Evolutionary conservation across 2,797 vertebrate genomes (phyloP).

Genomic region (Glossophaga mutica): DNA sequence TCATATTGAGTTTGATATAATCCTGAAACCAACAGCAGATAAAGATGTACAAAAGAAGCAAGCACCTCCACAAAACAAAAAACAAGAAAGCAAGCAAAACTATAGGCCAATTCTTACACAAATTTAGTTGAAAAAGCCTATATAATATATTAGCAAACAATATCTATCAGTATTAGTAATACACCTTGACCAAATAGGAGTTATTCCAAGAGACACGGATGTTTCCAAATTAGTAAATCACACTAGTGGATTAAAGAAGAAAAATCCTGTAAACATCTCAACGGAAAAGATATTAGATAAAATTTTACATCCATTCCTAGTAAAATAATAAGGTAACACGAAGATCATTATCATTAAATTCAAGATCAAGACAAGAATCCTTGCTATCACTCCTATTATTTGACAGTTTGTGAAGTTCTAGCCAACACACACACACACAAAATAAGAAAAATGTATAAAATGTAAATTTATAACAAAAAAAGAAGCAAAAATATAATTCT

Average conservation of each 20-base stretch:
- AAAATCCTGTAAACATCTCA: background rate
- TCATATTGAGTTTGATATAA: background rate
- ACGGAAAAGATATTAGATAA: background rate
- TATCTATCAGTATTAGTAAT: background rate
- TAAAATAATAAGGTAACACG: background rate
- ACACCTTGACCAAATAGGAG: background rate
- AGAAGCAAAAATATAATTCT: background rate
- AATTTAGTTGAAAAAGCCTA: background rate
- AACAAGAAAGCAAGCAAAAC: background rate
- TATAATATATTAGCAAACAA: background rate
- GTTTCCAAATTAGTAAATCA: constrained; percentile 4
- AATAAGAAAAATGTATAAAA: background rate
- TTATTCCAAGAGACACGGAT: background rate
- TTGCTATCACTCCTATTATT: background rate
- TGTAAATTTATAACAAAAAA: background rate
- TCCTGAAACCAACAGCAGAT: background rate
- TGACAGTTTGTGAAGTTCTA: background rate
- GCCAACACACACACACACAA: background rate
- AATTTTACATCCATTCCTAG: background rate
- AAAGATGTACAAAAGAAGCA: background rate
- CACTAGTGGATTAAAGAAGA: background rate
- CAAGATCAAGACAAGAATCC: background rate
- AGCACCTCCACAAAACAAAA: background rate
- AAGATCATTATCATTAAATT: background rate
- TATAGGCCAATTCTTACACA: background rate